Evolutionary conservation across 2,797 vertebrate species (phyloP), one percentile per base, ranked within the genome.

Genomic region (Acanthopagrus latus): DNA sequence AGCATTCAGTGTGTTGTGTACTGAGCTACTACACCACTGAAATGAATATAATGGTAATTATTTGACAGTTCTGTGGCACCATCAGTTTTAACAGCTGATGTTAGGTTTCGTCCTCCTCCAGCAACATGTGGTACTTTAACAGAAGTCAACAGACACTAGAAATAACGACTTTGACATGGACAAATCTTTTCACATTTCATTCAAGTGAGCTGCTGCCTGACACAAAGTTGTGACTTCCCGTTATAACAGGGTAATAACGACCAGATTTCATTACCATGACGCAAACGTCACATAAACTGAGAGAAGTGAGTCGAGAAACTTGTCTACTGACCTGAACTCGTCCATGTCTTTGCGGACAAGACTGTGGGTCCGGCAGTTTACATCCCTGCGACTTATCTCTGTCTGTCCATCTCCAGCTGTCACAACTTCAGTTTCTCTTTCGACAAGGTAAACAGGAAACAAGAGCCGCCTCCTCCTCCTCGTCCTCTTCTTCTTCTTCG

Each of bases 291-390:
- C 2, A 21, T 0, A n/a, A 38, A n/a, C 14, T 46, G 23, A 2
- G 5, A 43, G 0, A 4, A 25, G 29, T 8, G 47, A 21, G 44
- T 21, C 1, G 1, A 12, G 0, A 65, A 59, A 72, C 41, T 2
- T 18, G 13, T n/a, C 41, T 1, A 3, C 84, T 68, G 27, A 90
- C 91, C 88, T 91, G n/a, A 11, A 67, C 55, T 92, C 91, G 80
- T 92, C 89, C 91, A 91, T 92, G 44, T 84, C 69, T 58, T 13
- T 5, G 3, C 0, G 52, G 64, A 48, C 25, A n/a, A 23, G 17
- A 17, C 47, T 1, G 68, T 1, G 0, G 50, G 27, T 16, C 2
- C 21, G 1, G 29, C 16, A 4, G n/a, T 23, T 83, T 23, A 82
- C 88, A 88, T 90, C 56, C 25, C 75, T 47, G 43, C 41, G 6